A percentile compares a stretch with the other conserved stretches of the same genome.
These are phyloP conservation scores for Nipponia nippon DNA, from an alignment of 2,113 vertebrate genomes.

Conservation along the genomic window DNA sequence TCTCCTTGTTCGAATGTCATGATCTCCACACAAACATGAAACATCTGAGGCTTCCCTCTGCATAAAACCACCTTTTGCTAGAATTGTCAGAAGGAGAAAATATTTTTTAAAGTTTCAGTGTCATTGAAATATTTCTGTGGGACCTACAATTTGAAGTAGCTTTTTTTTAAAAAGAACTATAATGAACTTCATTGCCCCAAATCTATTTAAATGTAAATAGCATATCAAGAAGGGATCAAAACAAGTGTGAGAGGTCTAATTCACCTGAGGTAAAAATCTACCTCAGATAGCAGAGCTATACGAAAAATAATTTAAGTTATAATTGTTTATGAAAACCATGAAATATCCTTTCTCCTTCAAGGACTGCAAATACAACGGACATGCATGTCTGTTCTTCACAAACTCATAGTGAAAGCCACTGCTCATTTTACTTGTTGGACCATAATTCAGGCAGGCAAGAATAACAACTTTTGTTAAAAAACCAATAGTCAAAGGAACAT, in stretches of 20 bases:
- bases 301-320: background rate
- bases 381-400: background rate
- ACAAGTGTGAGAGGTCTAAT: background rate
- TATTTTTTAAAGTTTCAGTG: background rate
- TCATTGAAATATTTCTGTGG: background rate
- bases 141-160: background rate
- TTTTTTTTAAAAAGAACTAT: background rate
- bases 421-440: background rate
- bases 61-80: background rate
- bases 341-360: background rate
- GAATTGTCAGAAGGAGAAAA: background rate
- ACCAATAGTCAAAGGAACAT: background rate
- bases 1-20: background rate
- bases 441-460: background rate
- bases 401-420: background rate
- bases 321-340: background rate
- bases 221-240: background rate
- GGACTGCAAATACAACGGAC: background rate
- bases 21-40: background rate
- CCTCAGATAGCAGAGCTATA: background rate
- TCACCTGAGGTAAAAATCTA: background rate
- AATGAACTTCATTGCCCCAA: background rate
- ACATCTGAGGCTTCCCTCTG: background rate
- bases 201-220: constrained; percentile 16
- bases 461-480: background rate